phyloP scores from a whole-genome alignment of 2,888 invertebrate genomes.

The Amiota mariae region DNA sequence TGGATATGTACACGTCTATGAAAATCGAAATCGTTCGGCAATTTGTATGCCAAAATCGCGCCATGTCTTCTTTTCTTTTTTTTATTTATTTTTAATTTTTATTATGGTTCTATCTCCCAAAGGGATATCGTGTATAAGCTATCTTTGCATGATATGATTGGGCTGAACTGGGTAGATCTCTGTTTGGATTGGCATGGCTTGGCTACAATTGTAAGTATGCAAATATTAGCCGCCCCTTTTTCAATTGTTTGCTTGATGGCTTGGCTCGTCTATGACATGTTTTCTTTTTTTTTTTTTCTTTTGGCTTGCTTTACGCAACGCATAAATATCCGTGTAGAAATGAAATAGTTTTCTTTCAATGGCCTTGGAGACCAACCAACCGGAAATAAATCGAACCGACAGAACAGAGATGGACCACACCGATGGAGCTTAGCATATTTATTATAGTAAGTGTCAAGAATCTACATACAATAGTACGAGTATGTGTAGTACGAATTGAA shows the following conservation, averaged over 20 bases:
- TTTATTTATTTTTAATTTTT: neutral
- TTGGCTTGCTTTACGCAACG: neutral
- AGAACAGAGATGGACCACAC: neutral
- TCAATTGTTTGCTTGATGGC: neutral
- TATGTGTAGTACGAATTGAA: too few relatives aligned
- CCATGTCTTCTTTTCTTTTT: neutral
- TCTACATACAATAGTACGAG: neutral
- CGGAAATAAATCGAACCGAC: slow-evolving; percentile 6
- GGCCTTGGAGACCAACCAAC: slow-evolving; percentile 18
- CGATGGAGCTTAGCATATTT: slow-evolving; percentile 22
- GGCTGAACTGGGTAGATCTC: too few relatives aligned
- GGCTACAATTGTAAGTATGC: neutral
- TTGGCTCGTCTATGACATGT: neutral
- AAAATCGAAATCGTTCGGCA: slow-evolving; percentile 29
- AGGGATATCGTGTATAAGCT: slow-evolving; percentile 12
- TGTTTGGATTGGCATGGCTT: neutral
- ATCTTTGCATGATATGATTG: neutral
- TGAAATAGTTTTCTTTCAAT: slow-evolving; percentile 14
- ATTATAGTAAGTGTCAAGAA: slow-evolving; percentile 12
- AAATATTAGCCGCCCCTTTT: neutral
- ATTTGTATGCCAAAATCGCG: slow-evolving; percentile 34
- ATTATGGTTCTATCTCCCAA: neutral
- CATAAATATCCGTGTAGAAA: slow-evolving; percentile 18
- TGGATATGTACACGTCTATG: slow-evolving; percentile 10
- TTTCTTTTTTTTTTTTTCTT: slow-evolving; percentile 16